These are phyloP conservation scores for Brienomyrus brachyistius DNA, from an alignment of 2,113 vertebrate genomes.

Conservation along the genomic window DNA sequence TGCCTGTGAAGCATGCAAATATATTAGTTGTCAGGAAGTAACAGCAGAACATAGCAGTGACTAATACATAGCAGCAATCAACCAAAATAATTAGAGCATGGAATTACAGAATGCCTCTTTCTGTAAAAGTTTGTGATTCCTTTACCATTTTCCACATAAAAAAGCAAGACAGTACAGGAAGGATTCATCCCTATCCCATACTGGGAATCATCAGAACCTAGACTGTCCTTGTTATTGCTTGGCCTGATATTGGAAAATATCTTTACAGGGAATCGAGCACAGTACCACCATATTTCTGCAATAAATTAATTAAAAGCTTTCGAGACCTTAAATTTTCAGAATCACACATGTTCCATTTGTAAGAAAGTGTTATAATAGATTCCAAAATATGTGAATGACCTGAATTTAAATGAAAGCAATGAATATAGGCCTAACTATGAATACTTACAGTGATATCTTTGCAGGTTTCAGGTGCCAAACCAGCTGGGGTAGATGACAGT, in stretches of 20 bases:
- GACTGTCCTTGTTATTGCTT: neutral
- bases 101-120: neutral
- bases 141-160: neutral
- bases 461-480: slow-evolving; percentile 70
- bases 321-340: neutral
- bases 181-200: neutral
- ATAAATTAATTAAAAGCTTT: neutral
- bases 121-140: neutral
- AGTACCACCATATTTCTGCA: neutral
- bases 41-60: neutral
- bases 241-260: neutral
- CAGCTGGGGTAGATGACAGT: slow-evolving; percentile 48
- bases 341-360: neutral
- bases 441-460: neutral
- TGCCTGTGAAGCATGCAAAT: neutral
- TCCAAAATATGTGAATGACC: neutral
- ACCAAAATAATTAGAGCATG: neutral
- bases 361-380: neutral
- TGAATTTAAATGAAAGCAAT: neutral
- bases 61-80: neutral
- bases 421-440: neutral
- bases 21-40: neutral
- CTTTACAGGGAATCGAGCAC: neutral
- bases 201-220: neutral
- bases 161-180: neutral